phyloP scores from a whole-genome alignment of 2,797 vertebrate species.

The Hephaestus fuliginosus region DNA sequence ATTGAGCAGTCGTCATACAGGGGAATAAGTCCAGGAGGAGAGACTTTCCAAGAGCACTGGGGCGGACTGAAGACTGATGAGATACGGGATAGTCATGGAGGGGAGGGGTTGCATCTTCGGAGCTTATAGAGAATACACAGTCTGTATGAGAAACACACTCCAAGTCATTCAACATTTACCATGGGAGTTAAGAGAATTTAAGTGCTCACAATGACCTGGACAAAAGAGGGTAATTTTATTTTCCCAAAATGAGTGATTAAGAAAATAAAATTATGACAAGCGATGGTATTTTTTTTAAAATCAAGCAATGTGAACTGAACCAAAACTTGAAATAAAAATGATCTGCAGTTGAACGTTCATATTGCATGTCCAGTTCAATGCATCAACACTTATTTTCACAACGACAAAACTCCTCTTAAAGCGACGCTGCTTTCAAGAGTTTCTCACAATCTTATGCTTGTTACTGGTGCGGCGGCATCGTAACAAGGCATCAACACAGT shows the following conservation, averaged over 20 bases:
- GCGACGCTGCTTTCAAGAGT: slow-evolving; percentile 64
- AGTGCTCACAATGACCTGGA: slow-evolving; percentile 84
- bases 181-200: slow-evolving; percentile 43
- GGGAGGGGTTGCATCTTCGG: slow-evolving; percentile 55
- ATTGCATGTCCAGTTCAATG: slow-evolving; percentile 78
- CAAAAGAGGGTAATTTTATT: slow-evolving; percentile 42
- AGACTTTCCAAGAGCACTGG: slow-evolving; percentile 60
- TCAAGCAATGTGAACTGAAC: slow-evolving; percentile 12
- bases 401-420: slow-evolving; percentile 65
- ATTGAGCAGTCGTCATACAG: slow-evolving; percentile 63
- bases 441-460: slow-evolving; percentile 59
- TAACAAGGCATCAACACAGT: slow-evolving; percentile 62
- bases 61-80: slow-evolving; percentile 38
- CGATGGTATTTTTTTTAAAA: background rate
- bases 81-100: slow-evolving; percentile 39
- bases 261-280: slow-evolving; percentile 16
- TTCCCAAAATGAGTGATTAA: slow-evolving; percentile 13
- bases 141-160: slow-evolving; percentile 60
- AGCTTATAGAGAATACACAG: slow-evolving; percentile 42
- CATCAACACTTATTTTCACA: slow-evolving; percentile 63
- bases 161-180: slow-evolving; percentile 62
- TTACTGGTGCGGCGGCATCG: slow-evolving; percentile 67
- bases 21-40: slow-evolving; percentile 35
- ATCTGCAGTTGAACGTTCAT: slow-evolving; percentile 15
- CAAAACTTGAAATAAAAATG: slow-evolving; percentile 16